These are phyloP conservation scores for Macropodus opercularis DNA, from an alignment of 2,797 vertebrate genomes.

Conservation along the genomic window DNA sequence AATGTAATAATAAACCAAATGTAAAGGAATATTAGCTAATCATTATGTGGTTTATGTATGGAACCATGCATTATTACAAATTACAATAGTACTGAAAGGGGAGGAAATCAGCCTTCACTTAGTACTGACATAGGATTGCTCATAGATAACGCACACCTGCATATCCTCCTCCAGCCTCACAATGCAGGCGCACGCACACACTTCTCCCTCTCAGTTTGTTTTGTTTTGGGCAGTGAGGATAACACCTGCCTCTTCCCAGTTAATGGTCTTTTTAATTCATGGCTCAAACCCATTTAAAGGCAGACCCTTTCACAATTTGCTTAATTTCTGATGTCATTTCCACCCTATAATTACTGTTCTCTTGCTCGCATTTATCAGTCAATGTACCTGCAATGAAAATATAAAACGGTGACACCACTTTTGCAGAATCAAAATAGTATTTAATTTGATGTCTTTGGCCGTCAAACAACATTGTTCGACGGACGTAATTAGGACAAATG, in stretches of 20 bases:
- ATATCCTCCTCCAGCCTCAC: slow-evolving; percentile 29
- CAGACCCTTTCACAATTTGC: slow-evolving; percentile 85
- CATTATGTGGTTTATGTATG: slow-evolving; percentile 43
- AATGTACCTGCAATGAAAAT: slow-evolving; percentile 85
- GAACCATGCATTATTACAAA: slow-evolving; percentile 58
- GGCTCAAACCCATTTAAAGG: slow-evolving; percentile 86
- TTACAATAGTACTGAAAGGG: slow-evolving; percentile 45
- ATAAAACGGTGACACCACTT: slow-evolving; percentile 85
- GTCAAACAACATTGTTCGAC: slow-evolving; percentile 86
- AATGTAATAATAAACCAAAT: too few species aligned
- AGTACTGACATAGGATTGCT: slow-evolving; percentile 73
- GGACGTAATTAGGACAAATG: slow-evolving; percentile 87
- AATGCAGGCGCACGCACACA: slow-evolving; percentile 28
- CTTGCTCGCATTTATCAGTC: slow-evolving; percentile 83
- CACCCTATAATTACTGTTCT: slow-evolving; percentile 85
- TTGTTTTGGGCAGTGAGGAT: slow-evolving; percentile 78
- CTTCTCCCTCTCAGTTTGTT: slow-evolving; percentile 64
- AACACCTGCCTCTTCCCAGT: slow-evolving; percentile 81
- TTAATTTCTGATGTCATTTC: slow-evolving; percentile 88
- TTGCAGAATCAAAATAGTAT: slow-evolving; percentile 86
- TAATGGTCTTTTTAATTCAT: slow-evolving; percentile 87
- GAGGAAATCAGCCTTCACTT: slow-evolving; percentile 64
- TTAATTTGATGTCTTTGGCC: slow-evolving; percentile 87
- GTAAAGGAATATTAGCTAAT: slow-evolving; percentile 31
- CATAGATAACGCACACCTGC: slow-evolving; percentile 73